phyloP scores from a whole-genome alignment of 1,140 invertebrate genomes.

The Helicoverpa zea region DNA sequence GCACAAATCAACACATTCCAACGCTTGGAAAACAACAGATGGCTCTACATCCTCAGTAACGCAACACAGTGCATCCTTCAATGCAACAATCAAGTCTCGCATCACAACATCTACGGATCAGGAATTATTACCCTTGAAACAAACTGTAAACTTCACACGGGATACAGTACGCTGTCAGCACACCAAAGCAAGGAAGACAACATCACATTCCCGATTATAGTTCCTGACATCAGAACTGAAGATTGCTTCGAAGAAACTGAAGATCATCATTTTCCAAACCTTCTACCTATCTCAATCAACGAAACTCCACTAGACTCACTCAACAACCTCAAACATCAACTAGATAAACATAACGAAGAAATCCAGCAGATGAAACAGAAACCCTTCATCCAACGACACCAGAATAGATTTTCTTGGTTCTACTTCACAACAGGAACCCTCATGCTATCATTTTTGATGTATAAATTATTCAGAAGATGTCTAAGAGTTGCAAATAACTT shows the following conservation, averaged over 20 bases:
- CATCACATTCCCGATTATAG: constrained; percentile 37
- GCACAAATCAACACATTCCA: constrained; percentile 59
- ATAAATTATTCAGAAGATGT: constrained; percentile 2
- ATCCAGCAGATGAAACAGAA: constrained; percentile 33
- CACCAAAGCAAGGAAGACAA: constrained; percentile 29
- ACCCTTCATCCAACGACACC: background rate
- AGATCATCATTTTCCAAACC: too few species aligned
- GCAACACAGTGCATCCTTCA: constrained; percentile 50
- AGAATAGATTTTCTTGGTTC: constrained; percentile 5
- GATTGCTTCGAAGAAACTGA: constrained; percentile 42
- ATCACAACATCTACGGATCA: constrained; percentile 51
- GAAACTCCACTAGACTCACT: background rate
- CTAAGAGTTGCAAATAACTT: background rate
- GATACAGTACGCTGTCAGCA: constrained; percentile 53
- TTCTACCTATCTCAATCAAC: background rate
- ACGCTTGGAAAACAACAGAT: constrained; percentile 53
- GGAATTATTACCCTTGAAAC: constrained; percentile 52
- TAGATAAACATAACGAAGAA: background rate
- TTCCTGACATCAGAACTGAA: constrained; percentile 45
- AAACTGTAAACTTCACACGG: constrained; percentile 54
- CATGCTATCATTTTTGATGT: constrained; percentile 1
- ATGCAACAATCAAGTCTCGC: constrained; percentile 53
- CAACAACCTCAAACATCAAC: background rate
- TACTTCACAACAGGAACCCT: constrained; percentile 2
- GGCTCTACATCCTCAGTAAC: constrained; percentile 56